These are phyloP conservation scores for Drosophila maculinotata DNA, from an alignment of 2,888 invertebrate species.

Conservation along the genomic window DNA sequence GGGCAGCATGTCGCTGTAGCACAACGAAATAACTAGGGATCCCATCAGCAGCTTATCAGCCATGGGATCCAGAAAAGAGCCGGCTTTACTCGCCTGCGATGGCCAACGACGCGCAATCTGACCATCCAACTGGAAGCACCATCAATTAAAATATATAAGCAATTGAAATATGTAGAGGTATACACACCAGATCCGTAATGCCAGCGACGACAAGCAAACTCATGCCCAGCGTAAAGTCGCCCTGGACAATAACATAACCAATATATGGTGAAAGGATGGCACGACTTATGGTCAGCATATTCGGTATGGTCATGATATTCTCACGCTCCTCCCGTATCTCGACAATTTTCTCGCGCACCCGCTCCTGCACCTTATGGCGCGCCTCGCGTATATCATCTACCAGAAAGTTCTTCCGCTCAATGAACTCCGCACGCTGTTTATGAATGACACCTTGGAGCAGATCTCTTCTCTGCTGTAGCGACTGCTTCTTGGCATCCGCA, in stretches of 20 bases:
- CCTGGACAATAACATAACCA: slow-evolving; percentile 94
- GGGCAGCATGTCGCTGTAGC: slow-evolving; percentile 94
- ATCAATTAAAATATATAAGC: not conserved
- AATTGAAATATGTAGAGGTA: not conserved
- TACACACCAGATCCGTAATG: slow-evolving; percentile 93
- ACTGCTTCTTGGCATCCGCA: slow-evolving; percentile 82
- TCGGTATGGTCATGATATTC: slow-evolving; percentile 97
- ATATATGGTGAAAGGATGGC: slow-evolving; percentile 95
- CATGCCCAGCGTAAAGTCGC: slow-evolving; percentile 92
- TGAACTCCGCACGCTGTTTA: slow-evolving; percentile 88
- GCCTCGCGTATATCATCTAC: slow-evolving; percentile 90
- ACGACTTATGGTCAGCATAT: slow-evolving; percentile 93
- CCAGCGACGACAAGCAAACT: slow-evolving; percentile 94
- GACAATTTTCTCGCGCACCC: slow-evolving; percentile 91
- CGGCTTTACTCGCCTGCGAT: slow-evolving; percentile 96
- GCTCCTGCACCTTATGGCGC: slow-evolving; percentile 89
- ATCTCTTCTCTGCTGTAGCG: slow-evolving; percentile 85
- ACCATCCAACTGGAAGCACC: slow-evolving; percentile 91
- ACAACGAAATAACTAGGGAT: slow-evolving; percentile 94
- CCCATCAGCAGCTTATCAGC: slow-evolving; percentile 98
- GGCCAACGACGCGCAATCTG: slow-evolving; percentile 97
- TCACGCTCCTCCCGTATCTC: slow-evolving; percentile 87
- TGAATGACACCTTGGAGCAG: slow-evolving; percentile 87
- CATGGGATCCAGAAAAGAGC: slow-evolving; percentile 97
- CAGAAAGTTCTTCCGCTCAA: slow-evolving; percentile 88